phyloP scores from a whole-genome alignment of 1,140 invertebrate species.

The Carposina sasakii region DNA sequence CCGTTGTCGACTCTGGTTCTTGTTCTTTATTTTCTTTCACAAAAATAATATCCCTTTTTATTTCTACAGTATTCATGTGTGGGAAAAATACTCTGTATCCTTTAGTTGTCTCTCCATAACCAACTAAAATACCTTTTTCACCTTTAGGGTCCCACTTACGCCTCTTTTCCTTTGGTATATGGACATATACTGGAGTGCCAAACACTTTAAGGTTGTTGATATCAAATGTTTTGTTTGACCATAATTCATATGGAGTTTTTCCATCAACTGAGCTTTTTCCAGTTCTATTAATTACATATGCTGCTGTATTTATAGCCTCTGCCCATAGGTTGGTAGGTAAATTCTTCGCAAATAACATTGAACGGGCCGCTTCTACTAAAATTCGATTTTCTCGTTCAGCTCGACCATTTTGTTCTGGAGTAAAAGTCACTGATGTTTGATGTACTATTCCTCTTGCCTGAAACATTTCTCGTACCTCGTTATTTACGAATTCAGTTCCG shows the following conservation, averaged over 20 bases:
- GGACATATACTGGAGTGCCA: constrained; percentile 30
- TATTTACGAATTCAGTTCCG: constrained; percentile 45
- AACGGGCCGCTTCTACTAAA: constrained; percentile 50
- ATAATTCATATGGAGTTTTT: constrained; percentile 43
- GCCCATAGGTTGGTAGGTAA: constrained; percentile 36
- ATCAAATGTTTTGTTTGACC: constrained; percentile 19
- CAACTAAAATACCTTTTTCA: constrained; percentile 32
- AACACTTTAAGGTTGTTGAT: constrained; percentile 28
- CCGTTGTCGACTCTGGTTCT: no score
- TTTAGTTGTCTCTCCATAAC: constrained; percentile 24
- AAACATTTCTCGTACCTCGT: constrained; percentile 26
- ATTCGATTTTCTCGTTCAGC: constrained; percentile 51
- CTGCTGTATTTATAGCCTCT: constrained; percentile 37
- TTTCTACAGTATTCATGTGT: not conserved
- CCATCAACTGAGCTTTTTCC: constrained; percentile 25
- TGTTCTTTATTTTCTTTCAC: not conserved
- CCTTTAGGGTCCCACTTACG: constrained; percentile 31
- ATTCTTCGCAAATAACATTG: constrained; percentile 19
- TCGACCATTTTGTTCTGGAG: constrained; percentile 59
- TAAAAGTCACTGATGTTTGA: constrained; percentile 44
- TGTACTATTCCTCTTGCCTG: constrained; percentile 31
- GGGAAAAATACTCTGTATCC: not conserved
- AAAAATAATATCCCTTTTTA: constrained; percentile 7
- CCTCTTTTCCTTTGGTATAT: constrained; percentile 35
- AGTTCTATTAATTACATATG: constrained; percentile 40